A percentile compares a stretch with the other conserved stretches of the same genome.
Conservation (phyloP, 2,888 invertebrate species). For the Atherix ibis region DNA sequence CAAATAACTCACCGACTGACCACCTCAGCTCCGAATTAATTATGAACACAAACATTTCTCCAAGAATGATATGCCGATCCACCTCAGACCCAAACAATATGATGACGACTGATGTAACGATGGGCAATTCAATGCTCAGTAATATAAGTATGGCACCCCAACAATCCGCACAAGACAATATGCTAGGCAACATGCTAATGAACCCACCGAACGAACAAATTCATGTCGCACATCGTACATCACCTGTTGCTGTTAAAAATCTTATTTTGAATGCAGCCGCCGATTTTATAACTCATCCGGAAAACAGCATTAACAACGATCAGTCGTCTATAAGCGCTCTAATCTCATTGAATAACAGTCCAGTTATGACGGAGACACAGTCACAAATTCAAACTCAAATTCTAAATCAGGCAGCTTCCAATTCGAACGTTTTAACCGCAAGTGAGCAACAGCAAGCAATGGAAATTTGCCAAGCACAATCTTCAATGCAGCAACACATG, state of each 20-base stretch:
- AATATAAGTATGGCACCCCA: constrained; percentile 20
- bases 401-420: constrained; percentile 11
- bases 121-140: constrained; percentile 28
- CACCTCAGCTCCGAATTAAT: constrained; percentile 41
- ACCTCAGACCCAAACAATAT: constrained; percentile 13
- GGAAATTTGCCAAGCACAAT: constrained; percentile 7
- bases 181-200: constrained; percentile 30
- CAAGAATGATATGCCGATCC: constrained; percentile 39
- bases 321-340: constrained; percentile 15
- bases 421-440: constrained; percentile 9
- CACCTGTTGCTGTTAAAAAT: constrained; percentile 45
- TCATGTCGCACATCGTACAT: constrained; percentile 7
- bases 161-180: constrained; percentile 26
- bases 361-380: constrained; percentile 9
- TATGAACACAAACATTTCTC: constrained; percentile 43
- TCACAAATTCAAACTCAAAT: constrained; percentile 14
- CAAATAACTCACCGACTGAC: constrained; percentile 15
- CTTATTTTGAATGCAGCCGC: constrained; percentile 60
- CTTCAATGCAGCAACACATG: constrained; percentile 8
- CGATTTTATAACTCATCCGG: constrained; percentile 49
- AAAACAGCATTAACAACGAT: constrained; percentile 39
- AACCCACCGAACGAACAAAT: constrained; percentile 11
- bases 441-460: constrained; percentile 9
- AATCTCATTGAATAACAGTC: constrained; percentile 14
- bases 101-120: constrained; percentile 21